These are phyloP conservation scores for Drosophila atripex DNA, from an alignment of 2,888 invertebrate genomes.

Conservation along the genomic window DNA sequence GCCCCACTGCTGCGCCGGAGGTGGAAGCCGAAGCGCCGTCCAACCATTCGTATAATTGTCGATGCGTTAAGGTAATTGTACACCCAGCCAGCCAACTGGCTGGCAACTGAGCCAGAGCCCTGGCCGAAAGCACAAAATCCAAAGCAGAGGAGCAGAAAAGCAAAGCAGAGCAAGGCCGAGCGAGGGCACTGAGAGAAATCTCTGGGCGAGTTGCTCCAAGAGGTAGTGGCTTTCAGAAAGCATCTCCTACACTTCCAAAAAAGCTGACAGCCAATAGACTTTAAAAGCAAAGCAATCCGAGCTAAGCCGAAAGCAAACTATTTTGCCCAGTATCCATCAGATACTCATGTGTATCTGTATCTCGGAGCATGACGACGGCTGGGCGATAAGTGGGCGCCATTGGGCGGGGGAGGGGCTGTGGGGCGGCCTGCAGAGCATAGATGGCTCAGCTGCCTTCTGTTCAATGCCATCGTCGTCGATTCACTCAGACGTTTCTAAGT, in stretches of 20 bases:
- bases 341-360: constrained; percentile 36
- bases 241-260: too few relatives aligned
- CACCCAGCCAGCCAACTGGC: constrained; percentile 70
- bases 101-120: constrained; percentile 20
- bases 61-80: constrained; percentile 84
- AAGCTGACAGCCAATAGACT: not conserved
- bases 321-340: not conserved
- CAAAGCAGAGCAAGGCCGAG: constrained; percentile 64
- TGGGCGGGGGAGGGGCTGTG: not conserved
- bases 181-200: constrained; percentile 35
- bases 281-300: too few relatives aligned
- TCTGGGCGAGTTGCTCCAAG: too few relatives aligned
- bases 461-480: constrained; percentile 63
- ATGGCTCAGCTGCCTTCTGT: constrained; percentile 50
- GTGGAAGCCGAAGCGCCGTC: constrained; percentile 43
- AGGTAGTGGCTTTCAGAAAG: too few relatives aligned
- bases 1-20: not conserved
- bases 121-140: constrained; percentile 15
- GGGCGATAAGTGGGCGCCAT: not conserved
- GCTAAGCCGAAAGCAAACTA: not conserved
- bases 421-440: constrained; percentile 3
- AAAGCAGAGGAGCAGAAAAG: constrained; percentile 1
- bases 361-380: constrained; percentile 12
- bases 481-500: constrained; percentile 70
- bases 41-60: constrained; percentile 84